These are phyloP conservation scores for Mormoops blainvillei DNA, from an alignment of 2,113 vertebrate species.

Conservation along the genomic window DNA sequence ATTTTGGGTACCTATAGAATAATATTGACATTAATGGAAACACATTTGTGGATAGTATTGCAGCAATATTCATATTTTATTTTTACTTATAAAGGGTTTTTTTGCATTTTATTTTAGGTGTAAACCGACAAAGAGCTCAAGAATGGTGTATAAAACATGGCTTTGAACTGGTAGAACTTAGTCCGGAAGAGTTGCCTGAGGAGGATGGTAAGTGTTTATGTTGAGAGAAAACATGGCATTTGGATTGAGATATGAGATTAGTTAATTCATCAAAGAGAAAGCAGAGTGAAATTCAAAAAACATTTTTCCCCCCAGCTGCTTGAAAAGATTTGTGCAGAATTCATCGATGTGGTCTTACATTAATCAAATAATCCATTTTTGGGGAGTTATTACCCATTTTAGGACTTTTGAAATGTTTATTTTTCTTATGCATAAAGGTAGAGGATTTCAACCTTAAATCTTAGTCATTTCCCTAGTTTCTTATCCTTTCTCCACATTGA, in stretches of 20 bases:
- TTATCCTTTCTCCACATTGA: neutral
- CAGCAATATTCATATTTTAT: neutral
- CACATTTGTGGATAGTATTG: neutral
- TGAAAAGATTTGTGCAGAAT: constrained; percentile 13
- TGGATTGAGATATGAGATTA: neutral
- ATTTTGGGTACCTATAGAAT: neutral
- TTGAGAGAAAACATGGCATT: neutral
- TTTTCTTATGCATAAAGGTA: neutral
- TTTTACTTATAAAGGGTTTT: neutral
- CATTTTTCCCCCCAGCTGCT: neutral
- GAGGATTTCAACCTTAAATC: neutral
- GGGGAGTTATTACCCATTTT: neutral
- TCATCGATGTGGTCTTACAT: neutral
- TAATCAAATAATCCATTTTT: neutral
- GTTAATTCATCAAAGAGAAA: neutral
- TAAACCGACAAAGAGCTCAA: constrained; percentile 92
- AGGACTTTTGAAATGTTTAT: neutral
- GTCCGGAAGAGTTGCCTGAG: constrained; percentile 92
- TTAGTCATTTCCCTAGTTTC: neutral
- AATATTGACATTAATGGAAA: neutral
- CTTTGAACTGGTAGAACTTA: constrained; percentile 96
- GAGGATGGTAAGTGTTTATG: constrained; percentile 89
- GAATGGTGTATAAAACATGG: constrained; percentile 97
- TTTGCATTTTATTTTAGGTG: constrained; percentile 78
- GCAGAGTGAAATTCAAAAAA: neutral